phyloP scores from a whole-genome alignment of 2,113 vertebrate genomes.

The Coregonus clupeaformis region DNA sequence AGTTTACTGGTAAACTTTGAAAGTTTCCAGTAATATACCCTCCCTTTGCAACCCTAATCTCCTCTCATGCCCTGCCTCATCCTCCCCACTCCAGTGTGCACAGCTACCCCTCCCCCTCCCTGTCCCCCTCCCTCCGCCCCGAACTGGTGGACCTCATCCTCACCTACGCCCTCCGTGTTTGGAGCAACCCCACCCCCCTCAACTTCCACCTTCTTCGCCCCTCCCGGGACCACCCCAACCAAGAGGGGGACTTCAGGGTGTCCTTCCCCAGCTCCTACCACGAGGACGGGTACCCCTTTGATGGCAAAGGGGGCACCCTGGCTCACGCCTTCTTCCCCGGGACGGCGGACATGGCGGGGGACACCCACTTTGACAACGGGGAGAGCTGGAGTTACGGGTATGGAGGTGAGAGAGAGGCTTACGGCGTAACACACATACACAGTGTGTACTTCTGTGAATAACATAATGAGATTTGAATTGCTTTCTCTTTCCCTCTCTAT shows the following conservation, averaged over 20 bases:
- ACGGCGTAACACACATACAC: not conserved
- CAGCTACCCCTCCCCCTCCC: slow-evolving; percentile 29
- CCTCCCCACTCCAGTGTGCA: slow-evolving; percentile 25
- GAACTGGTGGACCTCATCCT: slow-evolving; percentile 33
- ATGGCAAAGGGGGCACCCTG: slow-evolving; percentile 74
- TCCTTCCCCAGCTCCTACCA: slow-evolving; percentile 69
- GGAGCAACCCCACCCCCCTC: slow-evolving; percentile 34
- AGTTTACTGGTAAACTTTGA: no score
- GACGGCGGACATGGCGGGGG: slow-evolving; percentile 67
- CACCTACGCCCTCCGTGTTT: slow-evolving; percentile 32
- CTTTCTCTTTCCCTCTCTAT: no score
- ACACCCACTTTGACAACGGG: slow-evolving; percentile 78
- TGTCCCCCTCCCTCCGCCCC: slow-evolving; percentile 32
- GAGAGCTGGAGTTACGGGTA: slow-evolving; percentile 72
- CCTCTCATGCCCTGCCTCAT: not conserved
- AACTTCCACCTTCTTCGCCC: slow-evolving; percentile 26
- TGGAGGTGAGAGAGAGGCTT: slow-evolving; percentile 9
- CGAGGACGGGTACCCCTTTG: slow-evolving; percentile 76
- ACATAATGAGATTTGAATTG: no score
- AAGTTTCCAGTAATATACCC: not conserved
- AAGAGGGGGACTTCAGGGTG: slow-evolving; percentile 63
- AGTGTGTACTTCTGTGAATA: no score
- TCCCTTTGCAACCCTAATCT: not conserved
- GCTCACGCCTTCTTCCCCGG: slow-evolving; percentile 80
- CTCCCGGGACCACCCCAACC: not conserved